phyloP scores from a whole-genome alignment of 2,113 vertebrate species.

The Caloenas nicobarica region DNA sequence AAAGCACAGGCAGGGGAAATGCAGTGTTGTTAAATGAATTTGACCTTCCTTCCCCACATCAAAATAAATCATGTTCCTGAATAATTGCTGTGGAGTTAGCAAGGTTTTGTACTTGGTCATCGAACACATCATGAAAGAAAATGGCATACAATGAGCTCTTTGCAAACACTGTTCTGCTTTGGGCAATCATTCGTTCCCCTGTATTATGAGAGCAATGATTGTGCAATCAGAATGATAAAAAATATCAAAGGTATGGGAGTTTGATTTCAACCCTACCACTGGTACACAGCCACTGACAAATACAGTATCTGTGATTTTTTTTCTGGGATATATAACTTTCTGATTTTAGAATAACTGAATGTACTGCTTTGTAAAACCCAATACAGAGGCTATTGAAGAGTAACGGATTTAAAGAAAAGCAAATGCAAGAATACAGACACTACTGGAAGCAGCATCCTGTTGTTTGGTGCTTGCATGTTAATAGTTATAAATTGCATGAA shows the following conservation, averaged over 20 bases:
- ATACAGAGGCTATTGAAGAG: neutral
- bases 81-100: neutral
- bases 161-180: neutral
- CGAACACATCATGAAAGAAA: neutral
- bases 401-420: constrained; percentile 4
- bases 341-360: constrained; percentile 4
- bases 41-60: neutral
- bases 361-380: neutral
- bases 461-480: neutral
- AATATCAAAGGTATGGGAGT: neutral
- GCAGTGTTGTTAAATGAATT: neutral
- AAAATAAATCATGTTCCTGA: neutral
- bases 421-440: neutral
- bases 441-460: neutral
- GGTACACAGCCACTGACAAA: neutral
- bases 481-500: neutral
- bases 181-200: neutral
- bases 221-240: neutral
- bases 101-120: neutral
- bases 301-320: neutral
- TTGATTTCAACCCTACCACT: neutral
- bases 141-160: neutral
- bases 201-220: neutral
- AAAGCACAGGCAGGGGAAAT: neutral
- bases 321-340: neutral